Evolutionary conservation across 2,888 invertebrate genomes (phyloP), one percentile per base, ranked within the genome.

Genomic region (Sesia apiformis): DNA sequence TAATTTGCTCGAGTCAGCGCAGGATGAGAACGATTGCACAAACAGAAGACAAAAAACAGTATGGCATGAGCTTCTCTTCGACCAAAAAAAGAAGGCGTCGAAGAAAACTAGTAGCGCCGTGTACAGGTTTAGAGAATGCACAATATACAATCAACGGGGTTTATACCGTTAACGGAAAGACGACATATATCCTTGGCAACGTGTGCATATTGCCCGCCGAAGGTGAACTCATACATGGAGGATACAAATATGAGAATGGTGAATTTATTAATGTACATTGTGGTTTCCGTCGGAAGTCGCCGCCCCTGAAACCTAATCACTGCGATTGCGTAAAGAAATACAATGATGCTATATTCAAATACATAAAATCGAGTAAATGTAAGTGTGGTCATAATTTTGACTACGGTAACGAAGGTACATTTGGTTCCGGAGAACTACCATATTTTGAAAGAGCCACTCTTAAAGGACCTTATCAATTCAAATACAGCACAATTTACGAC

Each of bases 141-240:
- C 80, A 85, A 57, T 84, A 79, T 59, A 62, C 66, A 39, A 87
- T 88, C 52, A 70, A 67, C 23, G 88, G 88, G 3, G 80, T 87
- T 4, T 74, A 52, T 60, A 63, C 63, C 39, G 56, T 84, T 54
- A 63, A 69, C 5, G 80, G 78, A 7, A 83, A 73, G 59, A 64
- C 71, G 3, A 71, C 72, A 38, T 87, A 62, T 59, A 60, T 81
- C 51, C 65, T 87, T 49, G 82, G 76, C 3, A 77, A 57, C 56
- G 74, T 88, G 38, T 60, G 67, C 40, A 65, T 77, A 55, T 60
- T 81, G 53, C 82, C 84, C 0, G 58, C 82, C 5, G 52, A 60
- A 5, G 87, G 85, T 42, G 75, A 81, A 0, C 62, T 84, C n/a
- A 81, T 88, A 58, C 81, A 88, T 57, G 86, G 88, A 7, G 88